Percentiles rank a stretch among this genome's conserved stretches.
phyloP scores from a whole-genome alignment of 2,888 invertebrate genomes.

The Yponomeuta cagnagella region DNA sequence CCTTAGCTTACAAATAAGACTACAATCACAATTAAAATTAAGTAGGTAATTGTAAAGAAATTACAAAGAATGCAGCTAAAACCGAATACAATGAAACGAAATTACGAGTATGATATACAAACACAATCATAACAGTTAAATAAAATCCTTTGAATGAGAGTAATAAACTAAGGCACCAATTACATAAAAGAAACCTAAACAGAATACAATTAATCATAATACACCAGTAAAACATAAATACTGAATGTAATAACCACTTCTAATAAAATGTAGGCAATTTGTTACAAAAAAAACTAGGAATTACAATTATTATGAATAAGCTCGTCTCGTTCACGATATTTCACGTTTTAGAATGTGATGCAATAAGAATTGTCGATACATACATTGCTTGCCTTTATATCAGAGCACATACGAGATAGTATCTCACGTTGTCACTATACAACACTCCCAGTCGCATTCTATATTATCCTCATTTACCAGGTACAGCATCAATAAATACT shows the following conservation, averaged over 20 bases:
- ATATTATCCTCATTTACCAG: slow-evolving; percentile 39
- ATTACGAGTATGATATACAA: slow-evolving; percentile 28
- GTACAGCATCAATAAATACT: slow-evolving; percentile 48
- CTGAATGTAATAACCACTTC: slow-evolving; percentile 49
- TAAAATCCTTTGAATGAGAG: slow-evolving; percentile 36
- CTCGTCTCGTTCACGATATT: slow-evolving; percentile 8
- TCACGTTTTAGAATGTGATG: slow-evolving; percentile 37
- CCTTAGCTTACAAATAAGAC: slow-evolving; percentile 8
- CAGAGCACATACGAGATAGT: slow-evolving; percentile 3
- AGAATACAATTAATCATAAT: slow-evolving; percentile 43
- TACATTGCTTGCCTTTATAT: slow-evolving; percentile 6
- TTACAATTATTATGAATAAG: slow-evolving; percentile 29
- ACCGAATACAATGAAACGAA: slow-evolving; percentile 28
- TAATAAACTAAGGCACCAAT: slow-evolving; percentile 64
- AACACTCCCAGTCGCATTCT: slow-evolving; percentile 38
- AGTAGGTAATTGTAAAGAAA: slow-evolving; percentile 9
- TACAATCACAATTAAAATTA: slow-evolving; percentile 12
- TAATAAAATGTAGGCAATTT: slow-evolving; percentile 31
- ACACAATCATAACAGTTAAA: slow-evolving; percentile 31
- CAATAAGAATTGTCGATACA: slow-evolving; percentile 20
- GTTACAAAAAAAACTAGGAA: slow-evolving; percentile 26
- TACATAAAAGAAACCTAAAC: slow-evolving; percentile 48
- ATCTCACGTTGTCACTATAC: slow-evolving; percentile 30
- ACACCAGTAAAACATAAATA: slow-evolving; percentile 59
- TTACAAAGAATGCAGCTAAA: slow-evolving; percentile 10